Conservation (phyloP, 2,113 vertebrate genomes). For the Columbina picui region DNA sequence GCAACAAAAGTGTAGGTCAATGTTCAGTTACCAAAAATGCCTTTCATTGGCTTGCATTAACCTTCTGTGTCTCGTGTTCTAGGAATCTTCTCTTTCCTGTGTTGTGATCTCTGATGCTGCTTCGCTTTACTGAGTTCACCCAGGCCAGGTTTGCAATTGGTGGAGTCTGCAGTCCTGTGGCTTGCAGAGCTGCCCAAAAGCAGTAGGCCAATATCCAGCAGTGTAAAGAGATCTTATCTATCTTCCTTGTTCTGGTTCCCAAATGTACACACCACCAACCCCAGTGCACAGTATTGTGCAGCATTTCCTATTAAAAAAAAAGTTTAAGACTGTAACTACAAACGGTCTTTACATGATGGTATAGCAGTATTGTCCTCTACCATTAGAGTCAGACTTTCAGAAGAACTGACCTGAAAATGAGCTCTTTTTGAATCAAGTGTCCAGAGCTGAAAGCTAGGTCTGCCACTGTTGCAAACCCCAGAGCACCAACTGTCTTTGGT, state of each 20-base stretch:
- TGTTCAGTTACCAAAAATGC: not conserved
- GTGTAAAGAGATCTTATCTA: not conserved
- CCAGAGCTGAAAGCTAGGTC: not conserved
- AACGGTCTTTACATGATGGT: not conserved
- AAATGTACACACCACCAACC: not conserved
- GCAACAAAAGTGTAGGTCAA: not conserved
- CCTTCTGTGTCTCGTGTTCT: not conserved
- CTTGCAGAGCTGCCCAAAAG: not conserved
- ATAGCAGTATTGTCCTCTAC: not conserved
- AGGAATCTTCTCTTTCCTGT: not conserved
- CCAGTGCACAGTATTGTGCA: not conserved
- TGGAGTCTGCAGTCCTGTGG: not conserved
- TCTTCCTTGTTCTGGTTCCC: not conserved
- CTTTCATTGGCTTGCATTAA: not conserved
- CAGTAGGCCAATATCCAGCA: not conserved
- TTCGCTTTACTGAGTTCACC: not conserved
- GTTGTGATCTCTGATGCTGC: not conserved
- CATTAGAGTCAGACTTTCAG: not conserved
- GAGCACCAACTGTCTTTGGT: not conserved
- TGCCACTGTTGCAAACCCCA: not conserved
- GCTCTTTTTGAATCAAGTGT: not conserved
- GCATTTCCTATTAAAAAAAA: not conserved
- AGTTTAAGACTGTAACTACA: not conserved
- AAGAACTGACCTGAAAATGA: not conserved
- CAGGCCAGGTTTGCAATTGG: not conserved